Evolutionary conservation across 2,888 invertebrate genomes (phyloP).

Genomic region (Serripes groenlandicus): DNA sequence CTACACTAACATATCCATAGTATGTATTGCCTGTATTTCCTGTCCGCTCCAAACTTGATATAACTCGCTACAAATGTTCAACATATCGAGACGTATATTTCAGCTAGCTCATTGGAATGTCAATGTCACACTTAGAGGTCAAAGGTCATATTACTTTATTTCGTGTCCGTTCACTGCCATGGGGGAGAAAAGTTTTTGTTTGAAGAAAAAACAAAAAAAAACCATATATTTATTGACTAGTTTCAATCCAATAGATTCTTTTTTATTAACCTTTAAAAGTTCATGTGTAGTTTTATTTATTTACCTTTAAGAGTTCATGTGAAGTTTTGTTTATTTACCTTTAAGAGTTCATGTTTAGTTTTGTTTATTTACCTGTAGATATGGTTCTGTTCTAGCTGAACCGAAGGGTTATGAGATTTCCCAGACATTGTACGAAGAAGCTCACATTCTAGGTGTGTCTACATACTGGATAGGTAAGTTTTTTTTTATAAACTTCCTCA

Average conservation of each 20-base stretch:
- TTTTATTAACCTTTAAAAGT: too few relatives aligned
- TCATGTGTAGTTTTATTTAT: too few relatives aligned
- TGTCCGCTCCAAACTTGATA: too few relatives aligned
- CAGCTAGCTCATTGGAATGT: too few relatives aligned
- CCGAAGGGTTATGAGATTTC: constrained; percentile 60
- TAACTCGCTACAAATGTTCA: too few relatives aligned
- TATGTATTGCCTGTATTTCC: too few relatives aligned
- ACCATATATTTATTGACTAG: not conserved
- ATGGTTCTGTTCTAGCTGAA: constrained; percentile 67
- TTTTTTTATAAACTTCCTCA: too few relatives aligned
- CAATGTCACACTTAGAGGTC: too few relatives aligned
- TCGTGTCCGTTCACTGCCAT: not conserved
- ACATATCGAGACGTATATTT: too few relatives aligned
- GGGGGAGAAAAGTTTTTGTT: not conserved
- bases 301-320: too few relatives aligned
- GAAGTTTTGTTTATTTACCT: not conserved
- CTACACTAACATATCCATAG: too few relatives aligned
- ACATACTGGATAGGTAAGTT: constrained; percentile 72
- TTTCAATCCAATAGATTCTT: not conserved
- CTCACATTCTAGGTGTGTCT: not conserved
- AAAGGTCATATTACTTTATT: not conserved
- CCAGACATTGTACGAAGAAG: constrained; percentile 29
- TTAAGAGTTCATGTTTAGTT: not conserved
- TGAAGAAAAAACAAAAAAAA: not conserved
- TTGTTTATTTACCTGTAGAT: constrained; percentile 29